These are phyloP conservation scores for Platerodrilus igneus DNA, from an alignment of 2,888 invertebrate genomes.

Conservation along the genomic window DNA sequence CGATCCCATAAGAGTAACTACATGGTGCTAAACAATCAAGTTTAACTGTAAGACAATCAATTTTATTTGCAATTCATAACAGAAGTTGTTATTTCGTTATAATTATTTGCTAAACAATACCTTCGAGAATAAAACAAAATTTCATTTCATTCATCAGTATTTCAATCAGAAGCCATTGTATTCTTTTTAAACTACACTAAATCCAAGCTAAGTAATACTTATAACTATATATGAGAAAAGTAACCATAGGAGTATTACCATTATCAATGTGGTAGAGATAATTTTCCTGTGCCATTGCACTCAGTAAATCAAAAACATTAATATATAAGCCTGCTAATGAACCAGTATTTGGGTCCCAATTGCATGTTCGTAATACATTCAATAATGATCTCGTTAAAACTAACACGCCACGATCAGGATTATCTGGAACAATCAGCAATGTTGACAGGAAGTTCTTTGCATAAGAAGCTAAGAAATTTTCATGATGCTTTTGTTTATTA, in stretches of 20 bases:
- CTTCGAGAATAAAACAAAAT: no score
- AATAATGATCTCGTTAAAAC: slow-evolving; percentile 76
- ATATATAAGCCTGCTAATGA: slow-evolving; percentile 67
- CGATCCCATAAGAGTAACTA: no score
- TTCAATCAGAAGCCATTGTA: no score
- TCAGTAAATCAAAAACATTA: slow-evolving; percentile 71
- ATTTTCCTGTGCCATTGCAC: slow-evolving; percentile 72
- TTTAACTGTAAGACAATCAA: no score
- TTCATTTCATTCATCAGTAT: not conserved
- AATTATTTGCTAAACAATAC: no score
- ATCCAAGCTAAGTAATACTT: not conserved
- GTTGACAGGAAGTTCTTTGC: slow-evolving; percentile 76
- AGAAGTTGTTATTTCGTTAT: no score
- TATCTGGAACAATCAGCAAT: slow-evolving; percentile 81
- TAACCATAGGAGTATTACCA: slow-evolving; percentile 53
- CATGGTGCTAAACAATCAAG: no score
- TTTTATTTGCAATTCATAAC: no score
- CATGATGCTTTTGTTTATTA: slow-evolving; percentile 69
- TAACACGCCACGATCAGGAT: slow-evolving; percentile 81
- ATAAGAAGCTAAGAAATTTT: slow-evolving; percentile 65
- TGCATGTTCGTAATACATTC: slow-evolving; percentile 71
- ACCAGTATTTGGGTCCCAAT: slow-evolving; percentile 64
- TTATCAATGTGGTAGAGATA: slow-evolving; percentile 84
- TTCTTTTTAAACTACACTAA: no score
- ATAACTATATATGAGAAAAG: not conserved